Base-by-base conservation (phyloP, 2,888 invertebrate genomes). In the Hesperia comma region DNA sequence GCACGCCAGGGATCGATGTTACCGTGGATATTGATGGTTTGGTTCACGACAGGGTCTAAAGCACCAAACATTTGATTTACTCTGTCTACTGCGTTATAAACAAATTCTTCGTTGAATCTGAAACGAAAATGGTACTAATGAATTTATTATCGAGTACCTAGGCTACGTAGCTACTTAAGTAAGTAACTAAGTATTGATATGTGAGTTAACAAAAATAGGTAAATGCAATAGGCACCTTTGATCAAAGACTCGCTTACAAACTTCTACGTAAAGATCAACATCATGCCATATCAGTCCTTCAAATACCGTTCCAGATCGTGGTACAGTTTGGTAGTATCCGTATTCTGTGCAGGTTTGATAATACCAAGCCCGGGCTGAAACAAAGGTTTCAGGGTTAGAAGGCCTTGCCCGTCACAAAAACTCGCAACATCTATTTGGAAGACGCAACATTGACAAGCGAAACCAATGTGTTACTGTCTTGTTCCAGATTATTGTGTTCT, bases 261-360 rank as follows among this genome's bases (percentile, higher is more conserved):
- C 43, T 66, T 89, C 85, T 0, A 85, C 85, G 68, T 92, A 91
- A 72, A 91, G 92, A 43, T 83, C 82, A 0, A 89, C 84, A 53
- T 72, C 77, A 10, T 90, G 82, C 90, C 88, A 89, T n/a, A 68
- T 72, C 21, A 92, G 74, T 0, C 73, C 76, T 69, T 92, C 92
- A 73, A 92, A 92, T 0, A 81, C 87, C 0, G 92, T 90, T 43
- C 90, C 90, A 0, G 75, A 80, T 1, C 76, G 74, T 4, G 91
- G 91, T 6, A 90, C 90, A 0, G 95, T 95, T 87, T 97, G 97
- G 84, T 94, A 97, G 87, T 94, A 98, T 7, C 97, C 98, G 80
- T 96, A 98, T 85, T 98, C 98, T 6, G 96, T 96, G 82, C 98
- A 98, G 0, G 97, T 97, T 86, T 98, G 98, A 82, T 96, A 97